phyloP scores from a whole-genome alignment of 1,140 invertebrate genomes.

The Ephestia elutella region DNA sequence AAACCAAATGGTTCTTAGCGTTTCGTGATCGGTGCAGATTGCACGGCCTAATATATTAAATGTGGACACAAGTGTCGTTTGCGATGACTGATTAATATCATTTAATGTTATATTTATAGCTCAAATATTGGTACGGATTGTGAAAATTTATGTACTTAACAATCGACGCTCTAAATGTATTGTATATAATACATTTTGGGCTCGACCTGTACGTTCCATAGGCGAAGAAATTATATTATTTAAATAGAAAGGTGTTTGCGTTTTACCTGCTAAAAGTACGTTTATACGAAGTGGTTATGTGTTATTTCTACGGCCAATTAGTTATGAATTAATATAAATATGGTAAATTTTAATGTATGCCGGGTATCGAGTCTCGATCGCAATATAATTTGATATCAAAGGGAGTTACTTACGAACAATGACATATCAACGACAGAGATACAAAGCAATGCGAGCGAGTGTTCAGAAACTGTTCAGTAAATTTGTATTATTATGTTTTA shows the following conservation, averaged over 20 bases:
- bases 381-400: not conserved
- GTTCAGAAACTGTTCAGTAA: not conserved
- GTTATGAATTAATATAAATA: conserved; percentile 2
- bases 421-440: not conserved
- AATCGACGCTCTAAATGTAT: not conserved
- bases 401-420: not conserved
- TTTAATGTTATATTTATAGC: conserved; percentile 19
- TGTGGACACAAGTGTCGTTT: conserved; percentile 30
- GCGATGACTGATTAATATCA: conserved; percentile 33
- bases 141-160: not conserved
- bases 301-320: conserved; percentile 1
- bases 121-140: conserved; percentile 10
- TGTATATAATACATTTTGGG: not conserved
- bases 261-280: not conserved
- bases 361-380: not conserved
- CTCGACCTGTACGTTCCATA: not conserved
- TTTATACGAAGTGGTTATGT: not conserved
- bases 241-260: no score
- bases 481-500: not conserved
- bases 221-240: not conserved
- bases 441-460: not conserved
- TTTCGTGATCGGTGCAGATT: conserved; percentile 40
- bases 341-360: not conserved
- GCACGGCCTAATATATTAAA: conserved; percentile 54
- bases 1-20: conserved; percentile 34